Conservation (phyloP, 2,888 invertebrate species). For the Phytoseiulus persimilis region DNA sequence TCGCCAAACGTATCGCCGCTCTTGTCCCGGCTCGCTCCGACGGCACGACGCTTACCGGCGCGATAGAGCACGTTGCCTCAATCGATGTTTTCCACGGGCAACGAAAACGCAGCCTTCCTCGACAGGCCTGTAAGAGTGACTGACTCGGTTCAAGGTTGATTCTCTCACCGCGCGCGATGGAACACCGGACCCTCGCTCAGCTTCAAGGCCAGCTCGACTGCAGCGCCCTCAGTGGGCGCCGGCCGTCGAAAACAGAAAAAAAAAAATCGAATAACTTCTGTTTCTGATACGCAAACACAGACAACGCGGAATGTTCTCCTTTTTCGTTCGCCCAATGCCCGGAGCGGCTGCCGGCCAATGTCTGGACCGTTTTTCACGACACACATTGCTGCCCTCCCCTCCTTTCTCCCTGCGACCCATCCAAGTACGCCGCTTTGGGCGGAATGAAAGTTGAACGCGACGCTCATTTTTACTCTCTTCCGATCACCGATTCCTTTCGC, state of each 20-base stretch:
- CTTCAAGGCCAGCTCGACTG: conserved; percentile 23
- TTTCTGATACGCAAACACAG: not conserved
- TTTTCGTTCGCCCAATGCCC: not conserved
- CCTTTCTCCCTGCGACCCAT: not conserved
- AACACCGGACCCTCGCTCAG: conserved; percentile 22
- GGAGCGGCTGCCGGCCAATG: not conserved
- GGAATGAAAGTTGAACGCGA: not conserved
- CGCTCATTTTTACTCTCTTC: not conserved
- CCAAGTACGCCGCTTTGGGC: not conserved
- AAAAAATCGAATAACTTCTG: not conserved
- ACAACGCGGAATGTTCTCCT: not conserved
- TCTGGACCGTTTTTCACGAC: conserved; percentile 5
- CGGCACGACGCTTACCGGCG: not conserved
- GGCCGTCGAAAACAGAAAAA: not conserved
- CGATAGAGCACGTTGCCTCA: not conserved
- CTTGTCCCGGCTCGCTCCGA: not conserved
- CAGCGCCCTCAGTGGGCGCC: conserved; percentile 31
- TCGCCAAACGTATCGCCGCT: not conserved
- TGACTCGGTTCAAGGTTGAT: conserved; percentile 37
- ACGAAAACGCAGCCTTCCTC: not conserved
- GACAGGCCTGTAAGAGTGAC: conserved; percentile 18
- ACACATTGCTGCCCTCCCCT: not conserved
- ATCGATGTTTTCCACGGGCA: not conserved
- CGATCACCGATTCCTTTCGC: not conserved
- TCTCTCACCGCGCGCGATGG: conserved; percentile 20